Conservation (phyloP, 2,797 vertebrate genomes). For the Erethizon dorsatum region DNA sequence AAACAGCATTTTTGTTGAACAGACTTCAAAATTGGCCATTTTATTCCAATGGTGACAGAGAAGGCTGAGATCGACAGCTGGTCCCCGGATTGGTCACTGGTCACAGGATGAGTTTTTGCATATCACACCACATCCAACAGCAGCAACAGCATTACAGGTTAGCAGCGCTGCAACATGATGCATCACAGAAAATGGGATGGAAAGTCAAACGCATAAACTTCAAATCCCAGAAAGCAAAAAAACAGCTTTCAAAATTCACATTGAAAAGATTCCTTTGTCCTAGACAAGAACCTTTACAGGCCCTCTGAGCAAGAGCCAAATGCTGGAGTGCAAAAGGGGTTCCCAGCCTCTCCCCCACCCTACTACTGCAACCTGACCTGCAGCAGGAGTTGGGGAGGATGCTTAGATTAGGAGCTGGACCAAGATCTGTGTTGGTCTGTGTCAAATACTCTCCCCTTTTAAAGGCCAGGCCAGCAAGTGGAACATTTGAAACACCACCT, state of each 20-base stretch:
- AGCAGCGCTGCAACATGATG: not conserved
- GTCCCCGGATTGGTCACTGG: too few species aligned
- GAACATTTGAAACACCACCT: not conserved
- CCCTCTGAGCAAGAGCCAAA: not conserved
- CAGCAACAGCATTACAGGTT: not conserved
- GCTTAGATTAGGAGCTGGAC: not conserved
- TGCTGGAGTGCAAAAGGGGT: not conserved
- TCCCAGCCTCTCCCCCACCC: not conserved
- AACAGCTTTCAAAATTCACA: not conserved
- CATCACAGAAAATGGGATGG: not conserved
- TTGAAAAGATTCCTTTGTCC: not conserved
- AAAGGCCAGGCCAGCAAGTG: too few species aligned
- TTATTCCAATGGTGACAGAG: not conserved
- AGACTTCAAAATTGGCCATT: not conserved
- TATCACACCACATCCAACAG: not conserved
- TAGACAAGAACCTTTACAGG: not conserved
- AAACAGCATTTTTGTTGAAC: not conserved
- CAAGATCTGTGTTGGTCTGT: not conserved
- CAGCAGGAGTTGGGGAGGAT: too few species aligned
- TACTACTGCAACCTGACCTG: accelerated
- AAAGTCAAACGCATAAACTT: not conserved
- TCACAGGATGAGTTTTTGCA: not conserved
- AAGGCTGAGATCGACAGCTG: not conserved
- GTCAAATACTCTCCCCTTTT: not conserved
- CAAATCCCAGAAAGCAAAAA: not conserved